These are phyloP conservation scores for Podarcis raffonei DNA, from an alignment of 2,113 vertebrate species.

Conservation along the genomic window DNA sequence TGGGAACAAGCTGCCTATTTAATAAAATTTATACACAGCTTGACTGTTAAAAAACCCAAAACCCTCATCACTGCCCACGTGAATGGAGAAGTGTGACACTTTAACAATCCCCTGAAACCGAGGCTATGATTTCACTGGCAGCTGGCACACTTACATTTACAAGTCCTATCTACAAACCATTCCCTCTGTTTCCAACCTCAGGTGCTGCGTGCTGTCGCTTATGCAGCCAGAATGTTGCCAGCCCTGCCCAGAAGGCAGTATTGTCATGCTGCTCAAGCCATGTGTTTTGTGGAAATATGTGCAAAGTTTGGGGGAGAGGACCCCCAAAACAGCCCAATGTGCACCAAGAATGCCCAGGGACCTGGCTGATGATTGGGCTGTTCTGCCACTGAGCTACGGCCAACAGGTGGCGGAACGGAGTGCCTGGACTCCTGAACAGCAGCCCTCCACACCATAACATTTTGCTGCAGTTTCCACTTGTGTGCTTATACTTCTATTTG, in stretches of 20 bases:
- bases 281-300: too few species aligned
- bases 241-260: background rate
- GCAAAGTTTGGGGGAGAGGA: background rate
- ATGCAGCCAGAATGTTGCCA: too few species aligned
- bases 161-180: too few species aligned
- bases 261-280: background rate
- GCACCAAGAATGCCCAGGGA: background rate
- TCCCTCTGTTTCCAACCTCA: too few species aligned
- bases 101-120: background rate
- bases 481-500: background rate
- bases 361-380: background rate
- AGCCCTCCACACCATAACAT: background rate
- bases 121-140: background rate
- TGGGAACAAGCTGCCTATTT: background rate
- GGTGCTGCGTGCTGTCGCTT: too few species aligned
- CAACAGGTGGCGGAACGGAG: accelerated
- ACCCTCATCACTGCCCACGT: too few species aligned
- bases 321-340: background rate
- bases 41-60: too few species aligned
- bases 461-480: background rate
- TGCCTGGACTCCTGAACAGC: background rate
- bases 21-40: too few species aligned
- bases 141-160: background rate
- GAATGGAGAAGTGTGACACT: background rate
- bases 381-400: background rate